Evolutionary conservation across 2,888 invertebrate species (phyloP).

Genomic region (Seira ritae): DNA sequence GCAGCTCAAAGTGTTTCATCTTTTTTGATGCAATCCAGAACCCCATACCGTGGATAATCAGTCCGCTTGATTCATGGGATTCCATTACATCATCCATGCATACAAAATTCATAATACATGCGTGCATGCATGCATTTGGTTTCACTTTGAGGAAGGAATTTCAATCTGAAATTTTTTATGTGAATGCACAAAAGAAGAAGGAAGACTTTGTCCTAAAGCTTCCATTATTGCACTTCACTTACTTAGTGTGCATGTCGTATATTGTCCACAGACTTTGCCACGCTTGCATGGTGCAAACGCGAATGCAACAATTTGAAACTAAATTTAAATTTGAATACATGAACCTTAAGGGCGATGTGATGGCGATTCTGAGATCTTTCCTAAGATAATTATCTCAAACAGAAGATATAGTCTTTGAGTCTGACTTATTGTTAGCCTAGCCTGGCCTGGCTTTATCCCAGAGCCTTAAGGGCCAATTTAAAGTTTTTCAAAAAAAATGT

Average conservation of each 20-base stretch:
- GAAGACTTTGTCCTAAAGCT: slow-evolving; percentile 22
- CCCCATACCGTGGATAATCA: slow-evolving; percentile 55
- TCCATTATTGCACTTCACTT: too few species aligned
- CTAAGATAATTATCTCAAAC: too few species aligned
- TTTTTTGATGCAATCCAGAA: slow-evolving; percentile 61
- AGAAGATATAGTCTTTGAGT: too few species aligned
- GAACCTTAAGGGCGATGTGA: too few species aligned
- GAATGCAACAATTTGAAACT: too few species aligned
- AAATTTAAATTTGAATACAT: too few species aligned
- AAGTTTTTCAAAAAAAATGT: slow-evolving; percentile 3
- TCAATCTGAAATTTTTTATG: slow-evolving; percentile 27
- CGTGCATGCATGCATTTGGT: background rate
- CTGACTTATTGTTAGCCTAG: too few species aligned
- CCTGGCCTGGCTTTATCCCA: too few species aligned
- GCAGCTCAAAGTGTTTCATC: background rate
- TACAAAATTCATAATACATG: background rate
- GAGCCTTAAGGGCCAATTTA: too few species aligned
- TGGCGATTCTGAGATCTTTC: too few species aligned
- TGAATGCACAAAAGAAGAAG: background rate
- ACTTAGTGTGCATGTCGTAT: background rate
- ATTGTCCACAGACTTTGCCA: background rate
- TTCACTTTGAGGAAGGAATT: slow-evolving; percentile 52
- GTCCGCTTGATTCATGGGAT: slow-evolving; percentile 27
- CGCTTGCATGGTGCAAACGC: too few species aligned
- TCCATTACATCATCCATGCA: slow-evolving; percentile 19